phyloP scores from a whole-genome alignment of 1,140 invertebrate species.

The Conus betulinus region DNA sequence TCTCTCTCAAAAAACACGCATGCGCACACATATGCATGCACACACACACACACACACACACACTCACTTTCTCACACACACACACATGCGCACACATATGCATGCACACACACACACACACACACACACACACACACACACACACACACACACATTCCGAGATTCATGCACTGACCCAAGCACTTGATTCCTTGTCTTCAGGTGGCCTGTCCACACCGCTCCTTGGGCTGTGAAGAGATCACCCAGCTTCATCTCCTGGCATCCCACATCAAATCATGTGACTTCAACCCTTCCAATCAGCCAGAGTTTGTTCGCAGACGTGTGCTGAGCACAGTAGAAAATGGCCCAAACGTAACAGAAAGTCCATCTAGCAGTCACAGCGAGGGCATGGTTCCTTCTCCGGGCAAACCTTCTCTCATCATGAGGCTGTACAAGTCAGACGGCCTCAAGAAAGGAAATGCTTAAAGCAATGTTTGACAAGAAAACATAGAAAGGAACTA shows the following conservation, averaged over 20 bases:
- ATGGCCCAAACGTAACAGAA: not conserved
- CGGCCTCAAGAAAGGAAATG: slow-evolving; percentile 51
- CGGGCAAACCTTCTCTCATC: slow-evolving; percentile 59
- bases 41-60: not conserved
- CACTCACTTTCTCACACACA: not conserved
- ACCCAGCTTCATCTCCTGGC: slow-evolving; percentile 53
- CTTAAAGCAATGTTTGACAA: slow-evolving; percentile 60
- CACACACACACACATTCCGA: not conserved
- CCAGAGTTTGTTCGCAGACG: slow-evolving; percentile 58
- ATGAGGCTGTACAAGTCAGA: slow-evolving; percentile 58
- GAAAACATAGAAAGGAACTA: slow-evolving; percentile 7
- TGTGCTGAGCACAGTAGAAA: slow-evolving; percentile 21
- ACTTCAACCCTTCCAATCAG: slow-evolving; percentile 62
- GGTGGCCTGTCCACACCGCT: slow-evolving; percentile 62
- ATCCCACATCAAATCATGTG: slow-evolving; percentile 59
- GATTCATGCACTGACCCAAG: not conserved
- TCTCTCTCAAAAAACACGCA: no score
- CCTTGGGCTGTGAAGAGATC: slow-evolving; percentile 58
- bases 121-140: not conserved
- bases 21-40: no score
- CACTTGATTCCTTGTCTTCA: slow-evolving; percentile 28
- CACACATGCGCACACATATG: not conserved
- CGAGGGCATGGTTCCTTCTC: slow-evolving; percentile 44
- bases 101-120: not conserved
- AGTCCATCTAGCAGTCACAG: not conserved